Evolutionary conservation across 2,888 invertebrate species (phyloP).

Genomic region (Sepioteuthis lessoniana): DNA sequence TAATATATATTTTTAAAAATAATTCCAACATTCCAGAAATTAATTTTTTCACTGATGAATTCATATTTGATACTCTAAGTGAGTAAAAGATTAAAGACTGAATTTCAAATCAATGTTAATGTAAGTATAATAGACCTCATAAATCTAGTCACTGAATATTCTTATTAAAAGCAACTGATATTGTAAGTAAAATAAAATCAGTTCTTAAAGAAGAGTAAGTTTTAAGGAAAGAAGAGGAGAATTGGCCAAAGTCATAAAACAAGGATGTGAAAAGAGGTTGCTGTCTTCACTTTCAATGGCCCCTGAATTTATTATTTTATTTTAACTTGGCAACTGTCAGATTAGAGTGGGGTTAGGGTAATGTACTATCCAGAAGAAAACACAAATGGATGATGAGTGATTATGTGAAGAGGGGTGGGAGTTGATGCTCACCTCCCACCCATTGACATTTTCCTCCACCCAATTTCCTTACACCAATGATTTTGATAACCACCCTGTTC

Average conservation of each 20-base stretch:
- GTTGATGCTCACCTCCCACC: neutral
- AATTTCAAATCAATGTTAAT: neutral
- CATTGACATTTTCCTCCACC: neutral
- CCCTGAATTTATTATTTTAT: neutral
- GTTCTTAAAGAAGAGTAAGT: neutral
- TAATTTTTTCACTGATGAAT: neutral
- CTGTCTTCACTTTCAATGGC: neutral
- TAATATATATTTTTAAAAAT: too few species aligned
- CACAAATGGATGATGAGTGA: too few species aligned
- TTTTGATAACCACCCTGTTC: slow-evolving; percentile 8
- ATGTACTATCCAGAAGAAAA: too few species aligned
- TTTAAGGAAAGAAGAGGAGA: neutral
- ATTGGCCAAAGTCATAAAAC: neutral
- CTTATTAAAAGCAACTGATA: neutral
- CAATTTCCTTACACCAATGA: neutral
- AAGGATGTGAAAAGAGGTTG: neutral
- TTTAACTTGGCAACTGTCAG: too few species aligned
- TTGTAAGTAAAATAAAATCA: neutral
- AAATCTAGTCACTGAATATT: neutral
- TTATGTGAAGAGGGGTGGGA: neutral
- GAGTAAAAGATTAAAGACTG: too few species aligned
- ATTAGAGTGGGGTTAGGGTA: too few species aligned
- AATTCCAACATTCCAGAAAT: neutral
- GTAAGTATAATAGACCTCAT: neutral
- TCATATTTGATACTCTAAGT: neutral